These are phyloP conservation scores for Neopelma chrysocephalum DNA, from an alignment of 2,797 vertebrate species.

Conservation along the genomic window DNA sequence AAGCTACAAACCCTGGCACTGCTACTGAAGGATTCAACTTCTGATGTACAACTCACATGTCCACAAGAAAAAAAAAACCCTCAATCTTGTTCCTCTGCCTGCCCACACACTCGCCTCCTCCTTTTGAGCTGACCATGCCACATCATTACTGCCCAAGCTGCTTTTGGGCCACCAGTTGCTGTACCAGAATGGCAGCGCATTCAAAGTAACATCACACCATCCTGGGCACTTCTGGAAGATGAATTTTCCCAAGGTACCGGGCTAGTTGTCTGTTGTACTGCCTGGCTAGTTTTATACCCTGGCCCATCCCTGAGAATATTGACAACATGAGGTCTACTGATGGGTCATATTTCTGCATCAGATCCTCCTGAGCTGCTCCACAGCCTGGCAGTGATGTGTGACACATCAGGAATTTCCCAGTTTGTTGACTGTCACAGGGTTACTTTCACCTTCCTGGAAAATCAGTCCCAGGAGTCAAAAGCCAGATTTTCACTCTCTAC, in stretches of 20 bases:
- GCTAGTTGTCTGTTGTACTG: not conserved
- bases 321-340: not conserved
- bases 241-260: not conserved
- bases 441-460: constrained; percentile 35
- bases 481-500: constrained; percentile 13
- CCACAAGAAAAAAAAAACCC: accelerated
- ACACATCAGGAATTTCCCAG: constrained; percentile 32
- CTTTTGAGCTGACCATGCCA: not conserved
- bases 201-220: not conserved
- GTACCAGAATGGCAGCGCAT: not conserved
- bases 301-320: not conserved
- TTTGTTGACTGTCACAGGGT: constrained; percentile 29
- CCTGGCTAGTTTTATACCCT: not conserved
- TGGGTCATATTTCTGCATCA: not conserved
- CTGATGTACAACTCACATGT: not conserved
- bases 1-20: not conserved
- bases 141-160: not conserved
- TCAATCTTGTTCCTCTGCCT: not conserved
- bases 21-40: not conserved
- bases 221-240: not conserved
- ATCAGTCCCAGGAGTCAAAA: not conserved
- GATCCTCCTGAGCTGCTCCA: not conserved
- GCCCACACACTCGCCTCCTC: accelerated
- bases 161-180: not conserved
- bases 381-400: not conserved